phyloP scores from a whole-genome alignment of 2,113 vertebrate species.

The Rhizomys pruinosus region DNA sequence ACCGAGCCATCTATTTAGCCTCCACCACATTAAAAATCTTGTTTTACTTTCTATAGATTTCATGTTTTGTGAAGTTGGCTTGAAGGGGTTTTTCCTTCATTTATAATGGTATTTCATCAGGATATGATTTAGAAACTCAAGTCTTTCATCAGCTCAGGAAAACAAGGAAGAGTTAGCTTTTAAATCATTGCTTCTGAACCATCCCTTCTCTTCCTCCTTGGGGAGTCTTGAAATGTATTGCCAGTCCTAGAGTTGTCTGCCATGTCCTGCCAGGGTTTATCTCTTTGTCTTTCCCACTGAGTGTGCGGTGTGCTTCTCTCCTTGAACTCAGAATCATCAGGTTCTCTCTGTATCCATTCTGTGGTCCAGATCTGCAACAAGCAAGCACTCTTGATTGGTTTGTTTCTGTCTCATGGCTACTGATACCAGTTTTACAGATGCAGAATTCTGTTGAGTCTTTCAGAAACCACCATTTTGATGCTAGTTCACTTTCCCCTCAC shows the following conservation, averaged over 20 bases:
- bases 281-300: neutral
- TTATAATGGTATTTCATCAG: conserved; percentile 26
- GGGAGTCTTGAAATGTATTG: neutral
- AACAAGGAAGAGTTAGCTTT: conserved; percentile 38
- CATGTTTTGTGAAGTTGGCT: neutral
- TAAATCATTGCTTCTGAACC: conserved; percentile 55
- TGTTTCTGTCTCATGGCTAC: neutral
- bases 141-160: conserved; percentile 38
- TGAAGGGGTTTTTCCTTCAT: neutral
- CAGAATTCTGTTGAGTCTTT: neutral
- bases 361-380: neutral
- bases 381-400: neutral
- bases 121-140: neutral
- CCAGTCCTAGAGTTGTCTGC: neutral
- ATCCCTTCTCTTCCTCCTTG: conserved; percentile 10
- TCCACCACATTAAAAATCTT: neutral
- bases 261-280: neutral
- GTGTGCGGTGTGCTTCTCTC: neutral
- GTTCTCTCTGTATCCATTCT: neutral
- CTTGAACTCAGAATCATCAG: neutral
- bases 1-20: neutral
- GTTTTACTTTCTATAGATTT: neutral
- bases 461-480: neutral
- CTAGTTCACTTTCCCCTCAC: too few relatives aligned
- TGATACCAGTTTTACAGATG: conserved; percentile 37